Base-by-base conservation (phyloP, 1,140 invertebrate genomes). In the Xylocopa sonorina region DNA sequence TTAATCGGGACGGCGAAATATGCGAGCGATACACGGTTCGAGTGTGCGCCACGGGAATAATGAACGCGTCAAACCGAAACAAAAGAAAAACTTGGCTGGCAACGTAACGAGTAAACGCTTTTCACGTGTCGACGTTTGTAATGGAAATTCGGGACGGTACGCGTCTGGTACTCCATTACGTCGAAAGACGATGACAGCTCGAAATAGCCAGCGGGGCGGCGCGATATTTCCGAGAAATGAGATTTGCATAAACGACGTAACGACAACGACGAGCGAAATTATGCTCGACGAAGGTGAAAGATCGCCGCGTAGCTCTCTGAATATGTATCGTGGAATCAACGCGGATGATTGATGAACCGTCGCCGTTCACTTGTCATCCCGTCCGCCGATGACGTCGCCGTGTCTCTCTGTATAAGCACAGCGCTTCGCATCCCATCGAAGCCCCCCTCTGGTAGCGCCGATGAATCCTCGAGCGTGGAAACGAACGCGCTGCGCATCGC, bases 161-260 rank as follows among this genome's bases (percentile, higher is more conserved):
- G n/a, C 14, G 53, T 18, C 21, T 10, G 16, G 32, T 12, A 16
- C 7, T 16, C 58, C 21, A 38, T 62, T 34, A n/a, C 34, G 14
- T 34, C 3, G 34, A 24, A 62, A 62, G 41, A 66, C 27, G 24
- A 27, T 48, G 32, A 38, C 16, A n/a, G n/a, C 27, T 24, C n/a
- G 4, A 12, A 0, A 18, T 14, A 14, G 14, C 24, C 41, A 27
- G 29, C 41, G 10, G 21, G 38, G 16, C 10, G 6, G 24, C 7
- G 16, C 3, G 29, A 64, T 63, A 51, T 16, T 21, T 53, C 27
- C 48, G 16, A 46, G 50, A 29, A 83, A 75, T 48, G 24, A 71
- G 46, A 53, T 82, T 81, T 72, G 32, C 74, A 78, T 75, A 82
- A 82, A 74, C 27, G 50, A 68, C 53, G 16, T 74, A 72, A 51